phyloP scores from a whole-genome alignment of 2,888 invertebrate species.

The Xanthorhoe designata region DNA sequence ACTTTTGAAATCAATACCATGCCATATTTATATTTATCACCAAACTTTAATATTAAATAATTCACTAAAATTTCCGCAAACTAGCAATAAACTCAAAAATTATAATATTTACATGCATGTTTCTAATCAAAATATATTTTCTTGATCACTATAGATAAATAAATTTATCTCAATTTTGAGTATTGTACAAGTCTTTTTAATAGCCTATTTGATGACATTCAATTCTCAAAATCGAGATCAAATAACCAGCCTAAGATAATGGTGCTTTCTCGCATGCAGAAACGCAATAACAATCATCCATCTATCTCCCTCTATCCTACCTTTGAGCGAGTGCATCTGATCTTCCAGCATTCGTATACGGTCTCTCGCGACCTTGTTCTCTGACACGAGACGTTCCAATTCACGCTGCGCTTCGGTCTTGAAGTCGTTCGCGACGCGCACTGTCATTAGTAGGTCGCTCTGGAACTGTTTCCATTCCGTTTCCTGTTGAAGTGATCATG shows the following conservation, averaged over 20 bases:
- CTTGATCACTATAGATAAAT: too few species aligned
- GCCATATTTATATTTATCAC: neutral
- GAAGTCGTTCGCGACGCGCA: conserved; percentile 97
- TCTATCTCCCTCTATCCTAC: conserved; percentile 51
- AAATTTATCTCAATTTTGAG: too few species aligned
- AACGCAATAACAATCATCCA: conserved; percentile 26
- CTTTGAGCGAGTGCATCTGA: conserved; percentile 92
- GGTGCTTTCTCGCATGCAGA: conserved; percentile 9
- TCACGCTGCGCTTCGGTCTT: conserved; percentile 97
- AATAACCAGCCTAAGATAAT: neutral
- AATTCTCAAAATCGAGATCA: neutral
- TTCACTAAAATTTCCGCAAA: neutral
- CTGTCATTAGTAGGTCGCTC: conserved; percentile 95
- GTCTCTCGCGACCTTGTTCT: conserved; percentile 93
- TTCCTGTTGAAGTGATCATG: conserved; percentile 74
- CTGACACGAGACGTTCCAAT: conserved; percentile 91
- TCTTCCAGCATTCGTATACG: conserved; percentile 90
- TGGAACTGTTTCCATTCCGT: conserved; percentile 98
- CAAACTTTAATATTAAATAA: neutral
- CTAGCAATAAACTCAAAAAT: neutral
- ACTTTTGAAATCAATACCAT: conserved; percentile 20
- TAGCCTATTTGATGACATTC: too few species aligned
- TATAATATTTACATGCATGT: neutral
- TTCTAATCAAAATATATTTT: neutral
- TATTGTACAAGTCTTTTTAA: too few species aligned